phyloP scores from a whole-genome alignment of 1,140 invertebrate species.

The Cyclina sinensis region DNA sequence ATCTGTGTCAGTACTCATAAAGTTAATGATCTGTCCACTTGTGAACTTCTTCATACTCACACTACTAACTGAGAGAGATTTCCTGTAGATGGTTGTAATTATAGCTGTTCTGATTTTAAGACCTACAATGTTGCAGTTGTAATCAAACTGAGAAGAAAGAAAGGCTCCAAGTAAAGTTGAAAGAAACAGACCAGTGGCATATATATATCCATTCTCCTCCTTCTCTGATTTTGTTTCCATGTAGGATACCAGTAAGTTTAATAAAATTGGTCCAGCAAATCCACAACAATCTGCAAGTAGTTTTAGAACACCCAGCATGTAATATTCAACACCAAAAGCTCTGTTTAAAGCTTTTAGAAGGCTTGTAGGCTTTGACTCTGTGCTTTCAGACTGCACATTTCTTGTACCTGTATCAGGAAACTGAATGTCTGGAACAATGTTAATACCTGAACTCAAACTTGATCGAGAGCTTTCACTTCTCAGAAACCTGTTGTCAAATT shows the following conservation, averaged over 20 bases:
- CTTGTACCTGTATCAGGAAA: conserved; percentile 44
- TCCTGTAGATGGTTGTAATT: conserved; percentile 94
- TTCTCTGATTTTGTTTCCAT: conserved; percentile 92
- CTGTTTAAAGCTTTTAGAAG: conserved; percentile 92
- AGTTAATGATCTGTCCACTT: conserved; percentile 97
- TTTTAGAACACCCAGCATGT: conserved; percentile 95
- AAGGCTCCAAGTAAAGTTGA: conserved; percentile 90
- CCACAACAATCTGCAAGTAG: conserved; percentile 93
- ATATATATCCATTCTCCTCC: conserved; percentile 91
- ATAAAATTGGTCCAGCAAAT: conserved; percentile 95
- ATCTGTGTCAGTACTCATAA: conserved; percentile 98
- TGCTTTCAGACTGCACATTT: neutral
- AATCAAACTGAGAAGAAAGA: conserved; percentile 95
- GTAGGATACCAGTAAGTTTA: conserved; percentile 94
- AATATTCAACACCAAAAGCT: conserved; percentile 95
- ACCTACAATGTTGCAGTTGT: conserved; percentile 94
- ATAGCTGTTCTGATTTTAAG: conserved; percentile 95
- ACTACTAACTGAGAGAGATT: conserved; percentile 88
- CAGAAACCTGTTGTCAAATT: conserved; percentile 8
- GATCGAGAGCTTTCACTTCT: conserved; percentile 17
- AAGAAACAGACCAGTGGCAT: conserved; percentile 90
- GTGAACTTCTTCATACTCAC: conserved; percentile 88
- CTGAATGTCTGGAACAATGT: conserved; percentile 61
- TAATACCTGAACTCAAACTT: conserved; percentile 27
- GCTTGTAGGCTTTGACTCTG: conserved; percentile 78